Evolutionary conservation across 2,113 vertebrate genomes (phyloP).

Genomic region (Pluvianellus socialis): DNA sequence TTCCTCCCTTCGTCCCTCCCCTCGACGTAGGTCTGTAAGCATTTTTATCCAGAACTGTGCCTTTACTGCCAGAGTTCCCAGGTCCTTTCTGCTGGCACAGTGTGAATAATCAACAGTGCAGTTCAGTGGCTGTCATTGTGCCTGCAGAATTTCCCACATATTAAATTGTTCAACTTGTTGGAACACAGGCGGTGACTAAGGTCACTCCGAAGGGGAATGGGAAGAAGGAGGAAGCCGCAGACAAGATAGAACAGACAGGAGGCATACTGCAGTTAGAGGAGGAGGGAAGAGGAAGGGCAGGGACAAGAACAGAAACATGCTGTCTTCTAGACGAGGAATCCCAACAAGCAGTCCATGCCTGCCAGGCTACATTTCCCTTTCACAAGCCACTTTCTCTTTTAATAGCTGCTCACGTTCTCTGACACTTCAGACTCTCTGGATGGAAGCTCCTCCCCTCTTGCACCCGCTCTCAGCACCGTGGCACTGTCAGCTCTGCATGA

Average conservation of each 20-base stretch:
- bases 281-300: neutral
- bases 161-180: constrained; percentile 41
- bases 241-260: neutral
- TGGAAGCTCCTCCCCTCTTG: constrained; percentile 36
- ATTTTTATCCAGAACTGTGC: constrained; percentile 5
- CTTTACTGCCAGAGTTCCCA: neutral
- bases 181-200: neutral
- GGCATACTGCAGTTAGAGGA: neutral
- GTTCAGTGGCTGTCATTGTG: neutral
- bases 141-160: constrained; percentile 43
- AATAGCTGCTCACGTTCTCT: constrained; percentile 2
- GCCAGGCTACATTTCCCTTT: constrained; percentile 32
- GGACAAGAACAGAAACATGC: neutral
- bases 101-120: constrained; percentile 34
- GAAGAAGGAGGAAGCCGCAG: neutral
- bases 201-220: constrained; percentile 15
- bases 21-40: neutral
- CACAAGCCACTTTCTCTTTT: constrained; percentile 62
- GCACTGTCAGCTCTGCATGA: constrained; percentile 57
- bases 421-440: constrained; percentile 10
- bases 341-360: constrained; percentile 19
- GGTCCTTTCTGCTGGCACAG: neutral
- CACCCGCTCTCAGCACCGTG: constrained; percentile 3
- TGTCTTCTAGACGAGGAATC: neutral
- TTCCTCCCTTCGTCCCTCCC: neutral